A percentile compares a stretch with the other conserved stretches of the same genome.
Evolutionary conservation across 2,888 invertebrate species (phyloP).

Genomic region (Drosophila mimica): DNA sequence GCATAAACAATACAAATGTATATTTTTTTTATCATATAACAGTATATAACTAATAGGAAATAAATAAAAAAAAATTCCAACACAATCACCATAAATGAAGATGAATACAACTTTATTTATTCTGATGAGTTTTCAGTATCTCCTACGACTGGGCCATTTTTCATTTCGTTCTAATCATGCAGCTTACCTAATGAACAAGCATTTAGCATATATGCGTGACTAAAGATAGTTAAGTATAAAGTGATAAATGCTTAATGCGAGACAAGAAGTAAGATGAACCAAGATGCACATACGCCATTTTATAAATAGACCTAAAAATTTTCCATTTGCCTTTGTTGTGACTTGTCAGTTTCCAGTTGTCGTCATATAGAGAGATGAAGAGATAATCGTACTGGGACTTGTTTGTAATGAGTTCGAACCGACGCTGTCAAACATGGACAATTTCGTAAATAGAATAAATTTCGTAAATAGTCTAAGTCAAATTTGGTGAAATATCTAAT

Average conservation of each 20-base stretch:
- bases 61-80: neutral
- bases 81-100: neutral
- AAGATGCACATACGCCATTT: constrained; percentile 19
- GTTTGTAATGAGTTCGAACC: constrained; percentile 46
- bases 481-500: neutral
- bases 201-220: constrained; percentile 16
- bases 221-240: constrained; percentile 27
- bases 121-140: neutral
- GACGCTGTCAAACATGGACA: constrained; percentile 60
- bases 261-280: constrained; percentile 26
- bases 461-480: neutral
- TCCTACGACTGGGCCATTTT: neutral
- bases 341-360: constrained; percentile 4
- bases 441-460: constrained; percentile 6
- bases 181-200: constrained; percentile 17
- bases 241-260: constrained; percentile 26
- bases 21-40: too few species aligned
- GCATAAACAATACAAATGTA: neutral
- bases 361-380: constrained; percentile 20
- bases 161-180: neutral
- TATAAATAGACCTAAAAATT: constrained; percentile 69
- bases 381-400: constrained; percentile 59
- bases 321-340: constrained; percentile 69
- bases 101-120: neutral
- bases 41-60: neutral